These are phyloP conservation scores for Semaprochilodus insignis DNA, from an alignment of 2,797 vertebrate genomes.

Conservation along the genomic window DNA sequence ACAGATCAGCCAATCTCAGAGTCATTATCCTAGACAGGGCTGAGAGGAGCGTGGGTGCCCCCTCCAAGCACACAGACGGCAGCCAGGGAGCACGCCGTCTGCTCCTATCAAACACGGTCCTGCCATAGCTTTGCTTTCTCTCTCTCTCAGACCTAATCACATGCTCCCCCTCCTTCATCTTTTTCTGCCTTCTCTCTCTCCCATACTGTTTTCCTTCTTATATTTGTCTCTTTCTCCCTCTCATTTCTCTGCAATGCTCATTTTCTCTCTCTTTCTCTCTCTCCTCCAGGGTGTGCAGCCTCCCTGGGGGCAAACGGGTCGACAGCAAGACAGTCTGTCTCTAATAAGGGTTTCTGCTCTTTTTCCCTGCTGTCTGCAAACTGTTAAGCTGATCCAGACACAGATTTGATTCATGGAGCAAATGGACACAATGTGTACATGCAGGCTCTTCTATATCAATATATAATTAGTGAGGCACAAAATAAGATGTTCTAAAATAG, in stretches of 20 bases:
- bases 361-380: constrained; percentile 15
- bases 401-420: constrained; percentile 10
- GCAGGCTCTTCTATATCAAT: not conserved
- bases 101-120: not conserved
- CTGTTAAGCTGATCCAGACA: constrained; percentile 24
- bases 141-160: not conserved
- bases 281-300: constrained; percentile 22
- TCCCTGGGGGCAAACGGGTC: constrained; percentile 55
- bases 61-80: not conserved
- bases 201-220: not conserved
- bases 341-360: constrained; percentile 41
- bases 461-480: not conserved
- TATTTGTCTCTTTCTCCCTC: not conserved
- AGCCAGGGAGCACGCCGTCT: not conserved
- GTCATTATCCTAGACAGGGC: constrained; percentile 54
- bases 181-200: not conserved
- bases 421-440: not conserved
- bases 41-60: constrained; percentile 41
- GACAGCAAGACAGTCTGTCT: constrained; percentile 18
- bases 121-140: constrained; percentile 8
- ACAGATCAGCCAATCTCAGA: constrained; percentile 51
- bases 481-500: not conserved
- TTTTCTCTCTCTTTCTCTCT: not conserved
- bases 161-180: not conserved
- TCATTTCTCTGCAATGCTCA: not conserved